Evolutionary conservation across 2,113 vertebrate species (phyloP).

Genomic region (Leptocoma aspasia): DNA sequence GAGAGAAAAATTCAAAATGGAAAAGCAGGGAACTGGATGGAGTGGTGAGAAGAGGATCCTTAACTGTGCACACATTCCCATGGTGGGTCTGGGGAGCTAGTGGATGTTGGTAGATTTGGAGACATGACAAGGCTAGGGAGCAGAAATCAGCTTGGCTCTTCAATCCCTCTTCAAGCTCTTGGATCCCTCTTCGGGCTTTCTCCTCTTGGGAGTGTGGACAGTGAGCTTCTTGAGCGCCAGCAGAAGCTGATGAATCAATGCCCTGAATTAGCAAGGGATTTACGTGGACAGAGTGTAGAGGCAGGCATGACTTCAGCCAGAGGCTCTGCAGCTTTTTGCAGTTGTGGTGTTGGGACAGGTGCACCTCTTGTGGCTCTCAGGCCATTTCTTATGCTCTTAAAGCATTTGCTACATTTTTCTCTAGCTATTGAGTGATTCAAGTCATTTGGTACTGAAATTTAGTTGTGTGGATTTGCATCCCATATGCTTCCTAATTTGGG

Average conservation of each 20-base stretch:
- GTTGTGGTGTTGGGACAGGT: not conserved
- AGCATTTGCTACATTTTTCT: not conserved
- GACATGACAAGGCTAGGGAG: not conserved
- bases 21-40: not conserved
- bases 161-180: not conserved
- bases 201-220: not conserved
- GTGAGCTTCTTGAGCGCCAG: not conserved
- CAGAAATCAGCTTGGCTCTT: not conserved
- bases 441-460: not conserved
- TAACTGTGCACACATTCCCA: not conserved
- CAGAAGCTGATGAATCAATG: not conserved
- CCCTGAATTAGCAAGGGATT: not conserved
- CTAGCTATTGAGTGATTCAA: not conserved
- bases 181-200: not conserved
- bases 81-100: not conserved
- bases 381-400: not conserved
- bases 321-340: not conserved
- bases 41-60: not conserved
- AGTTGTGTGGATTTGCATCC: not conserved
- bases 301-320: not conserved
- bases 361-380: not conserved
- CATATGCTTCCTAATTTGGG: not conserved
- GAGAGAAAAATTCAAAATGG: not conserved
- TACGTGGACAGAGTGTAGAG: not conserved
- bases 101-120: not conserved